Evolutionary conservation across 1,140 invertebrate species (phyloP), one percentile per base, ranked within the genome.

Genomic region (Lerema accius): DNA sequence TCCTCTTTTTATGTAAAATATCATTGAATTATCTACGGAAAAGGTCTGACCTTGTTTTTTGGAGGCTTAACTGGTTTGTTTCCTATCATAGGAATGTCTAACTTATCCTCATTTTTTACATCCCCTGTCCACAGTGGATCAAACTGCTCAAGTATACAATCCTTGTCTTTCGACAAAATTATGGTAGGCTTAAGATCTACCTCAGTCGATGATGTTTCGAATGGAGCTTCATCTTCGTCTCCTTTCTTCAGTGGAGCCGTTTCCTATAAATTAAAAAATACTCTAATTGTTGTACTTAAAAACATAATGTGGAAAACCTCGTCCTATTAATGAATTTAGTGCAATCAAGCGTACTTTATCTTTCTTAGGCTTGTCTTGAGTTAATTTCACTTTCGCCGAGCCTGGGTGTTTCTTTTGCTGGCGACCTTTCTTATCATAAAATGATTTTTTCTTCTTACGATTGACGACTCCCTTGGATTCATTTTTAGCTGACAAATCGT

Each of bases 21-120:
- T n/a, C n/a, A n/a, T n/a, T n/a, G n/a, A n/a, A n/a, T n/a, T n/a
- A n/a, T n/a, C n/a, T n/a, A n/a, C n/a, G n/a, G n/a, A n/a, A n/a
- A n/a, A n/a, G n/a, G n/a, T n/a, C n/a, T n/a, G n/a, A 53, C 50
- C 50, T 26, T 42, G 23, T 42, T 42, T n/a, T 0, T n/a, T 14
- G 50, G 35, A 19, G 50, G 11, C 0, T 53, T 53, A 13, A 0
- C 10, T 2, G 37, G 19, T 15, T 15, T 55, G 17, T 10, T 26
- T 19, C 10, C 51, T 0, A 23, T 10, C n/a, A 0, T 11, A 1
- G 4, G 3, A 23, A 0, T 7, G 0, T 46, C 43, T 0, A 19
- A 23, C 11, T 11, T 13, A 1, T 28, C 13, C 13, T 42, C 17
- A 0, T 19, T 28, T 9, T 55, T 43, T 26, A 7, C 7, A 23